These are phyloP conservation scores for Euclidia mi DNA, from an alignment of 2,888 invertebrate genomes.

Conservation along the genomic window DNA sequence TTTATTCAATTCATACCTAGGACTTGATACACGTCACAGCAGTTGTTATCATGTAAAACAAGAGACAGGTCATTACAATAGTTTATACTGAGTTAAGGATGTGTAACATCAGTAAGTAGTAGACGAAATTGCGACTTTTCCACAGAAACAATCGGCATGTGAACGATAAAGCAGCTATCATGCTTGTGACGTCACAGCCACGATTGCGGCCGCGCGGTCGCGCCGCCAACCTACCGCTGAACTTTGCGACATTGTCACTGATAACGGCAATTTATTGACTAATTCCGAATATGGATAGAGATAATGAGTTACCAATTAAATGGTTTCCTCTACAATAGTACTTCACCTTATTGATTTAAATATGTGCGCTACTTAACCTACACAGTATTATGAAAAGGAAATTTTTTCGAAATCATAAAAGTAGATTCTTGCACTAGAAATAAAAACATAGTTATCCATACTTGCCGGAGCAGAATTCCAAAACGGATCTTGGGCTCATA, in stretches of 20 bases:
- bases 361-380: neutral
- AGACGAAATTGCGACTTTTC: constrained; percentile 54
- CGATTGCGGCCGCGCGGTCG: constrained; percentile 60
- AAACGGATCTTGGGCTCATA: too few species aligned
- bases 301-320: constrained; percentile 31
- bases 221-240: constrained; percentile 68
- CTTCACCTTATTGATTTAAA: neutral
- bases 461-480: too few species aligned
- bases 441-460: too few species aligned
- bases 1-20: too few species aligned
- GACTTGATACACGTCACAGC: too few species aligned
- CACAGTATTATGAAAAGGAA: too few species aligned
- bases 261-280: constrained; percentile 75
- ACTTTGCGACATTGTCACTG: constrained; percentile 82
- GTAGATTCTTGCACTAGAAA: too few species aligned
- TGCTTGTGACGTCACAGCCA: constrained; percentile 78
- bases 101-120: constrained; percentile 35
- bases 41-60: too few species aligned
- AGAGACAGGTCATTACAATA: too few species aligned
- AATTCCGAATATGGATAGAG: constrained; percentile 65
- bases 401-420: too few species aligned
- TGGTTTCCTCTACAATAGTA: neutral
- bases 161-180: constrained; percentile 77
- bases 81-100: neutral
- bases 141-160: constrained; percentile 67